phyloP scores from a whole-genome alignment of 2,888 invertebrate species.

The Odontocerum albicorne region DNA sequence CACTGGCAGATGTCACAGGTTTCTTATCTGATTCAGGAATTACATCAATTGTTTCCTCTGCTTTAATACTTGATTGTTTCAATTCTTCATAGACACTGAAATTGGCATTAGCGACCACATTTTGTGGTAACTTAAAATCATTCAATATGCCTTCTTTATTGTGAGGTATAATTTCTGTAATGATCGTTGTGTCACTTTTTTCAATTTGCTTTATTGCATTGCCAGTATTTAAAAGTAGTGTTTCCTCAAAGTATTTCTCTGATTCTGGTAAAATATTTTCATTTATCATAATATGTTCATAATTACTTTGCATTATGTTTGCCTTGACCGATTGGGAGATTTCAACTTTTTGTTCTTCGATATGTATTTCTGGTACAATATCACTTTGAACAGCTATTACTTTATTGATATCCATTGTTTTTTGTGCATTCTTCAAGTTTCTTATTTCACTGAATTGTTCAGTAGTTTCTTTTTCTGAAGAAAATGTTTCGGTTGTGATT shows the following conservation, averaged over 20 bases:
- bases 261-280: constrained; percentile 40
- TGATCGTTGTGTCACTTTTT: constrained; percentile 18
- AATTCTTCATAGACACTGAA: constrained; percentile 17
- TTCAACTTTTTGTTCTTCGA: constrained; percentile 19
- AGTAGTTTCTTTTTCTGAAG: constrained; percentile 42
- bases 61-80: constrained; percentile 17
- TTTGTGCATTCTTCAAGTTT: constrained; percentile 35
- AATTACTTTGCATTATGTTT: constrained; percentile 17
- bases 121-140: constrained; percentile 14
- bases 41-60: constrained; percentile 21
- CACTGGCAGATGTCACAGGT: constrained; percentile 38
- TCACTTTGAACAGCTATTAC: constrained; percentile 41
- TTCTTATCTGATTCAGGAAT: constrained; percentile 28
- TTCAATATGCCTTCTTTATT: constrained; percentile 22
- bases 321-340: constrained; percentile 16
- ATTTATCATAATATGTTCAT: constrained; percentile 19
- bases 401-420: constrained; percentile 40
- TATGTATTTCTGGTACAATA: constrained; percentile 40
- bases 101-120: constrained; percentile 17
- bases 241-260: constrained; percentile 39
- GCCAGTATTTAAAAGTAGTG: constrained; percentile 19
- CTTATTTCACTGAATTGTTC: constrained; percentile 8
- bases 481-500: constrained; percentile 45
- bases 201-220: constrained; percentile 24
- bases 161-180: constrained; percentile 36